Evolutionary conservation across 2,113 vertebrate genomes (phyloP).

Genomic region (Castor canadensis): DNA sequence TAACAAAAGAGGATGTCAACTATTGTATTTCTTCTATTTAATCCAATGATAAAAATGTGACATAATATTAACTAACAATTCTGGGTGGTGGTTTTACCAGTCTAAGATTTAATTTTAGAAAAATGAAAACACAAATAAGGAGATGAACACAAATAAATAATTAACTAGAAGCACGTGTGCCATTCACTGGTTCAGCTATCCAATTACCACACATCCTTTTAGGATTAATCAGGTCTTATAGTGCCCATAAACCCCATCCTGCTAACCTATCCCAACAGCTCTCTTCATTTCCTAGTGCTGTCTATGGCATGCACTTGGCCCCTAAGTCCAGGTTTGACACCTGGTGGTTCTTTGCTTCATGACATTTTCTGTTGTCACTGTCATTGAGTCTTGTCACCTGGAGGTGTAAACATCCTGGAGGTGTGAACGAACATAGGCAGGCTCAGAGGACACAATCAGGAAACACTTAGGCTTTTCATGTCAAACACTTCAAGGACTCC

Average conservation of each 20-base stretch:
- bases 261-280: background rate
- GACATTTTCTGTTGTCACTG: background rate
- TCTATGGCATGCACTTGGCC: background rate
- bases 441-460: background rate
- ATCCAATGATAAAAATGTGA: background rate
- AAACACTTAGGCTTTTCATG: background rate
- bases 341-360: background rate
- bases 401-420: background rate
- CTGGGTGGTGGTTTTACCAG: background rate
- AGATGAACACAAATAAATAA: conserved; percentile 53
- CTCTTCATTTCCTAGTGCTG: background rate
- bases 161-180: conserved; percentile 22
- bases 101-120: background rate
- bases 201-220: background rate
- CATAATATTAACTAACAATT: background rate
- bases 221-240: conserved; percentile 18
- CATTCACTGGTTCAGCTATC: background rate
- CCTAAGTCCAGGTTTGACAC: background rate
- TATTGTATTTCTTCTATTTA: background rate
- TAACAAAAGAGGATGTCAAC: background rate
- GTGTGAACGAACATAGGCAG: background rate
- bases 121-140: conserved; percentile 35
- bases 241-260: background rate
- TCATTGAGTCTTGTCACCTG: background rate
- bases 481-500: background rate